phyloP scores from a whole-genome alignment of 2,113 vertebrate species.

The Nipponia nippon region DNA sequence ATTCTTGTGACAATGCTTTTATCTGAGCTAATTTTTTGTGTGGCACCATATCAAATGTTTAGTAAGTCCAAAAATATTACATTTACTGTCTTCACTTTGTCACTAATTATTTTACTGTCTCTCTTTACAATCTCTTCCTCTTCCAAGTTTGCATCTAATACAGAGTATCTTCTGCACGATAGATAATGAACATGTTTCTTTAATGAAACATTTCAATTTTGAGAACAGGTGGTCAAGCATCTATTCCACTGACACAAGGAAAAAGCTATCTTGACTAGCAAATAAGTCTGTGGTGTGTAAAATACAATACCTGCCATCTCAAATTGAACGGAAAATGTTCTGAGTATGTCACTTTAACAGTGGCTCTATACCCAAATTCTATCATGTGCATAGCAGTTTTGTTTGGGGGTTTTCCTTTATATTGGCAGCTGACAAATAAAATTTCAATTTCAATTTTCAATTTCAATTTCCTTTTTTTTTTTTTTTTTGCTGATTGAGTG shows the following conservation, averaged over 20 bases:
- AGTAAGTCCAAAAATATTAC: neutral
- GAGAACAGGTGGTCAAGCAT: conserved; percentile 35
- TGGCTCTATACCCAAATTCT: neutral
- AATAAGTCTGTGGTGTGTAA: neutral
- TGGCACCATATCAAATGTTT: neutral
- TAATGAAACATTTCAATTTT: conserved; percentile 42
- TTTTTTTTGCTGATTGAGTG: neutral
- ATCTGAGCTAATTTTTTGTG: neutral
- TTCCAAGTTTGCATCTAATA: neutral
- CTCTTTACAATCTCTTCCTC: neutral
- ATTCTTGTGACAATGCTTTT: neutral
- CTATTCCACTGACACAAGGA: neutral
- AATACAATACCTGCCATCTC: neutral
- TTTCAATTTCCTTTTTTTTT: neutral
- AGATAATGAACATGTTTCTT: neutral
- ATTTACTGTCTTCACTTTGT: neutral
- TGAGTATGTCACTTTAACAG: neutral
- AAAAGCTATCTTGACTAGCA: conserved; percentile 17
- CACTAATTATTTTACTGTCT: neutral
- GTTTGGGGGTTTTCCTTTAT: neutral
- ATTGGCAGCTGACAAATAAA: neutral
- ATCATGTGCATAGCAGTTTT: neutral
- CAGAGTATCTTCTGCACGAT: neutral
- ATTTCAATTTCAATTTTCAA: neutral
- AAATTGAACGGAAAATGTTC: conserved; percentile 5